Evolutionary conservation across 2,113 vertebrate genomes (phyloP).

Genomic region (Camarhynchus parvulus): DNA sequence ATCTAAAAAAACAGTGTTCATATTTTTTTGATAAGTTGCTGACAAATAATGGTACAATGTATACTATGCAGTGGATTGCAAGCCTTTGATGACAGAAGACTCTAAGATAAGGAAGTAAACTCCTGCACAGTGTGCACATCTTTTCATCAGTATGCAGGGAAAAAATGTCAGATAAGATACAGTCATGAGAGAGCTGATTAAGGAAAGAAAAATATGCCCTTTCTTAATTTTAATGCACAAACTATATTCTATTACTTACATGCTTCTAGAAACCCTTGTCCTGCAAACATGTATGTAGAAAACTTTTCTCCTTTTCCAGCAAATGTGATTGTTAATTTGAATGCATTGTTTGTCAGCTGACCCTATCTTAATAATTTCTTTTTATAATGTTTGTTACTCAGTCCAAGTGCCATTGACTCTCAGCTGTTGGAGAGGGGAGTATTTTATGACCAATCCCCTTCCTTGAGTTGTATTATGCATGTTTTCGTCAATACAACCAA

Average conservation of each 20-base stretch:
- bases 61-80: not conserved
- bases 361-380: not conserved
- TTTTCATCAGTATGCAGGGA: not conserved
- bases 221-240: not conserved
- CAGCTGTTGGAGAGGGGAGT: not conserved
- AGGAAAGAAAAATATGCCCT: not conserved
- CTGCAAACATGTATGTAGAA: not conserved
- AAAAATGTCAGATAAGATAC: constrained; percentile 1
- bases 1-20: not conserved
- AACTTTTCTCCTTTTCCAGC: not conserved
- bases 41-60: not conserved
- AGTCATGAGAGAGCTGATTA: not conserved
- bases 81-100: not conserved
- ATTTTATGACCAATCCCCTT: not conserved
- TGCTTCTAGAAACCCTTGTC: not conserved
- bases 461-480: not conserved
- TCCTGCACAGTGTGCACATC: not conserved
- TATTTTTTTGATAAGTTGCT: not conserved
- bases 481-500: not conserved
- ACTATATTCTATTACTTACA: not conserved
- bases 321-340: not conserved
- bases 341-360: not conserved
- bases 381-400: not conserved
- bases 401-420: not conserved
- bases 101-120: not conserved